Conservation (phyloP, 2,797 vertebrate species). For the Phataginus tricuspis region DNA sequence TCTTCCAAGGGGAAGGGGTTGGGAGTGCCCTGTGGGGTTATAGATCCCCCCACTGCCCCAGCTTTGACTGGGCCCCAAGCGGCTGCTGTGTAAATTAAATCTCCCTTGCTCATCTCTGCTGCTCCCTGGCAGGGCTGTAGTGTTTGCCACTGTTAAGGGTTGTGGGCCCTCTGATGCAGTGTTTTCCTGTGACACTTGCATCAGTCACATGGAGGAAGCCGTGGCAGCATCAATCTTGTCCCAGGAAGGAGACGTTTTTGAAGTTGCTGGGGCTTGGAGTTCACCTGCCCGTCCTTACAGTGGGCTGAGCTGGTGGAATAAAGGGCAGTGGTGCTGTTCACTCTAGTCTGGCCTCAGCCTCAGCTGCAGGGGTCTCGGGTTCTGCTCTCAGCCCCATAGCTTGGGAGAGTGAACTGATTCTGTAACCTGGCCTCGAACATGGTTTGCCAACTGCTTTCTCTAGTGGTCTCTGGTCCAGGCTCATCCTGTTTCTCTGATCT, state of each 20-base stretch:
- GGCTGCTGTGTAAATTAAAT: constrained; percentile 81
- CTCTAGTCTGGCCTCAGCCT: neutral
- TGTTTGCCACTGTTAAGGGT: neutral
- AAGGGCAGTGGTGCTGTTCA: neutral
- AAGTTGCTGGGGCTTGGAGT: neutral
- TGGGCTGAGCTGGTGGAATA: neutral
- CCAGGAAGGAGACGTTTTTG: neutral
- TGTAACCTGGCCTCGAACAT: neutral
- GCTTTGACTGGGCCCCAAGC: constrained; percentile 25
- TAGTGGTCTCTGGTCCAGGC: neutral
- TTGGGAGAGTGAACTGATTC: neutral
- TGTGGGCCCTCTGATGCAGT: neutral
- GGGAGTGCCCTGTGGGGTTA: neutral
- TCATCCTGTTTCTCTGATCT: neutral
- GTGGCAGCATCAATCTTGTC: neutral
- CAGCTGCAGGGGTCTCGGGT: neutral
- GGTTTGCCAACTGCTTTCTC: neutral
- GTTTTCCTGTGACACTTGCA: neutral
- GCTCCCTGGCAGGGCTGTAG: neutral
- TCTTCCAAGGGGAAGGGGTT: neutral
- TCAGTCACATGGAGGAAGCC: neutral
- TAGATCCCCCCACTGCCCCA: neutral
- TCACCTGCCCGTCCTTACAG: neutral
- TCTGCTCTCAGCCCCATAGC: neutral
- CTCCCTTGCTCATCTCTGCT: constrained; percentile 42